Conservation (phyloP, 2,797 vertebrate species). For the Brotula barbata region DNA sequence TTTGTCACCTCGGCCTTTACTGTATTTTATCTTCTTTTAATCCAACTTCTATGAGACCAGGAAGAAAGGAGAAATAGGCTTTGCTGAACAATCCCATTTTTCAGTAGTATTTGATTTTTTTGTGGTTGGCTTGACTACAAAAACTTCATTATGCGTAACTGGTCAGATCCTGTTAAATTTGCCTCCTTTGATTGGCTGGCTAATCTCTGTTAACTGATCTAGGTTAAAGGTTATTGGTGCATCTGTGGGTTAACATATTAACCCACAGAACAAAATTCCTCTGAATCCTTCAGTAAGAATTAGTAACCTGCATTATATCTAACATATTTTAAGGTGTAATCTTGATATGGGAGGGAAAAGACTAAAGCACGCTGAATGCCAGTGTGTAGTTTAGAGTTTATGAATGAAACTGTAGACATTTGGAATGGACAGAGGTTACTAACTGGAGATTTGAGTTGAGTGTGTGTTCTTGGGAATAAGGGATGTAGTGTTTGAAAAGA, state of each 20-base stretch:
- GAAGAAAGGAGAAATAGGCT: conserved; percentile 11
- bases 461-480: conserved; percentile 4
- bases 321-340: conserved; percentile 1
- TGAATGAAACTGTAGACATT: conserved; percentile 42
- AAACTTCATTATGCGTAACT: conserved; percentile 31
- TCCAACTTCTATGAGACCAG: conserved; percentile 40
- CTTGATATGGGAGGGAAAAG: conserved; percentile 8
- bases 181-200: conserved; percentile 14
- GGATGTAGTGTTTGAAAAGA: conserved; percentile 4
- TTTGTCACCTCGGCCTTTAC: conserved; percentile 50
- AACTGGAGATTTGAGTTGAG: conserved; percentile 17
- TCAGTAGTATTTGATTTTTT: background rate
- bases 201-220: conserved; percentile 31
- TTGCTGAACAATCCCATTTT: conserved; percentile 25
- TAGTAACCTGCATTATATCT: conserved; percentile 15
- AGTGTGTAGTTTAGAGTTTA: conserved; percentile 8
- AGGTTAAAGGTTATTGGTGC: conserved; percentile 57
- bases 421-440: conserved; percentile 34
- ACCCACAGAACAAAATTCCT: too few relatives aligned
- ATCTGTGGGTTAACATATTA: conserved; percentile 1
- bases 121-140: conserved; percentile 27
- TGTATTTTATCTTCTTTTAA: conserved; percentile 53
- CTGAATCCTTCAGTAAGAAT: background rate
- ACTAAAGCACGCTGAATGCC: conserved; percentile 19
- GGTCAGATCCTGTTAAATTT: conserved; percentile 5